A percentile compares a stretch with the other conserved stretches of the same genome.
Evolutionary conservation across 1,140 invertebrate genomes (phyloP).

Genomic region (Lepidostoma basale): DNA sequence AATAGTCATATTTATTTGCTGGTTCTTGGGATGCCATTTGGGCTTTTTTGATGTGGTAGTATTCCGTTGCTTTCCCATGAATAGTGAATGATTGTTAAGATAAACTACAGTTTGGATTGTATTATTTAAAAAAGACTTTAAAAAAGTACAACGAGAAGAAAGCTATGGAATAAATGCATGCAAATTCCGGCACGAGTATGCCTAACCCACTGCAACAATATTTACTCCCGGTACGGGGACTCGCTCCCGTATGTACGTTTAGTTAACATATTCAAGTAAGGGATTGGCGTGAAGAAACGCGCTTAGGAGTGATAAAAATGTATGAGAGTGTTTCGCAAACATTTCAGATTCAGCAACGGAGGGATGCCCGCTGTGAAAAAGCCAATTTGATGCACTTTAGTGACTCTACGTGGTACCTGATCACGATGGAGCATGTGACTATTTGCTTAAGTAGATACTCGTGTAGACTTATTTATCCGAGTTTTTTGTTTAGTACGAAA

Average conservation of each 20-base stretch:
- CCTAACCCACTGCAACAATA: background rate
- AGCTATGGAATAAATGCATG: background rate
- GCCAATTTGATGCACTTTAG: background rate
- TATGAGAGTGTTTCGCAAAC: constrained; percentile 3
- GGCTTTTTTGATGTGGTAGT: too few relatives aligned
- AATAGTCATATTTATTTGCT: too few relatives aligned
- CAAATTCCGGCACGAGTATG: background rate
- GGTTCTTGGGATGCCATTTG: too few relatives aligned
- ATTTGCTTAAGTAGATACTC: too few relatives aligned
- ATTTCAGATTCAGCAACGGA: background rate
- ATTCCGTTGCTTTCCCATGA: too few relatives aligned
- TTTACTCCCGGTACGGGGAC: background rate
- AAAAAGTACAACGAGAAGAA: background rate
- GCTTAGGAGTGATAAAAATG: constrained; percentile 4
- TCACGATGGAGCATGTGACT: background rate
- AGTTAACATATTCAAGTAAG: constrained; percentile 1
- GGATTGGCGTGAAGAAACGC: background rate
- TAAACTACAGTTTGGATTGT: too few relatives aligned
- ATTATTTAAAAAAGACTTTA: too few relatives aligned
- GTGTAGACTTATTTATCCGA: too few relatives aligned
- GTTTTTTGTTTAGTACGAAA: too few relatives aligned
- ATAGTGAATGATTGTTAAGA: too few relatives aligned
- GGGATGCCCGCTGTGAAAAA: background rate
- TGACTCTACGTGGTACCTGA: background rate
- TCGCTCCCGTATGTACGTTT: background rate